phyloP scores from a whole-genome alignment of 37 sponge, comb jelly and placozoan species.

The Aplysina aerophoba region DNA sequence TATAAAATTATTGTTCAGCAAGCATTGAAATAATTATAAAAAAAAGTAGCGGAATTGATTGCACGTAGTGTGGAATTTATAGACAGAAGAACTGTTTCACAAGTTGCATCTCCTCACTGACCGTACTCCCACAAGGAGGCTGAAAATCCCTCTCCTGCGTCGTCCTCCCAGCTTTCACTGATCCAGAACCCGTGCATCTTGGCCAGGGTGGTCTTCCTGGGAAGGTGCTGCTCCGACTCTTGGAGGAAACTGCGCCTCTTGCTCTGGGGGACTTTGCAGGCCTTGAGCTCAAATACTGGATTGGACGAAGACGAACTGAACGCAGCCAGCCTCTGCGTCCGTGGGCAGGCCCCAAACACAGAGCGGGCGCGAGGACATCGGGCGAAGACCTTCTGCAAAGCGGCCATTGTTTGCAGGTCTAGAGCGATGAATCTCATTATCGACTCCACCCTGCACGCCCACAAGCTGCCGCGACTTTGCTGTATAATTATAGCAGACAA shows the following conservation, averaged over 20 bases:
- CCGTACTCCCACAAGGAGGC: conserved; percentile 13
- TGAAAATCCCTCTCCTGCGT: background rate
- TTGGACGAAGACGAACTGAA: background rate
- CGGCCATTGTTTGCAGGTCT: no score
- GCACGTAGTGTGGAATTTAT: no score
- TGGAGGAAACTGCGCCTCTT: background rate
- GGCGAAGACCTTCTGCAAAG: no score
- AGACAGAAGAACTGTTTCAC: no score
- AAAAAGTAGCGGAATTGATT: no score
- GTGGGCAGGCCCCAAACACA: background rate
- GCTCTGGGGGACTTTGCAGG: background rate
- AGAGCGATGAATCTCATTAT: no score
- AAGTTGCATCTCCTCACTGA: background rate
- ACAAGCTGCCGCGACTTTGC: no score
- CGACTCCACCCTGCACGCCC: no score
- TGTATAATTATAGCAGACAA: no score
- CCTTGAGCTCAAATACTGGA: background rate
- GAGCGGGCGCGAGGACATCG: no score
- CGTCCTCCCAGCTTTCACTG: background rate
- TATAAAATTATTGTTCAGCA: no score
- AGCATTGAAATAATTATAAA: no score
- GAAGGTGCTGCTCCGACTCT: background rate
- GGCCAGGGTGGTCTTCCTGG: background rate
- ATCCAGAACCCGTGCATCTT: conserved; percentile 11
- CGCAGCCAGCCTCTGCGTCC: background rate